Evolutionary conservation across 2,113 vertebrate genomes (phyloP).

Genomic region (Panthera tigris): DNA sequence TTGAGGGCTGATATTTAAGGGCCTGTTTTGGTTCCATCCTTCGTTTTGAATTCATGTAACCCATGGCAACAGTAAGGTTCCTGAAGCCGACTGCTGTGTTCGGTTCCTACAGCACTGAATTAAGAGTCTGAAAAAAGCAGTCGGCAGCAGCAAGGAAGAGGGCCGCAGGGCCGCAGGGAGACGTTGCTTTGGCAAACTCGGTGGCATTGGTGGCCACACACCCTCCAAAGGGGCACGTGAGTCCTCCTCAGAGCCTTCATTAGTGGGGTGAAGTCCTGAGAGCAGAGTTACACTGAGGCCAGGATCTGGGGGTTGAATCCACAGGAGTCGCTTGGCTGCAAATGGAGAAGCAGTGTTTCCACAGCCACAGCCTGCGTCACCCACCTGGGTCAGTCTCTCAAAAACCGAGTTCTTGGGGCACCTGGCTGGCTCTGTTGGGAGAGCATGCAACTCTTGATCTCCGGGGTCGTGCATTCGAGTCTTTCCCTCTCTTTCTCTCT

Average conservation of each 20-base stretch:
- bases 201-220: rapidly evolving
- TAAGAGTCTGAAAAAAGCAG: neutral
- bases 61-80: conserved; percentile 30
- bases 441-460: neutral
- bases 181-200: neutral
- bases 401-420: neutral
- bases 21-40: conserved; percentile 23
- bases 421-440: neutral
- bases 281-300: neutral
- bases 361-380: rapidly evolving
- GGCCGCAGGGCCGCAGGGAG: neutral
- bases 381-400: neutral
- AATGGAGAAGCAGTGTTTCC: neutral
- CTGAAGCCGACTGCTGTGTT: neutral
- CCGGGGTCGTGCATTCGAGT: neutral
- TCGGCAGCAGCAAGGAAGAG: neutral
- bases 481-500: no score
- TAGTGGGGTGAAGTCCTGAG: neutral
- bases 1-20: neutral
- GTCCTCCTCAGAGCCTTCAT: neutral
- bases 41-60: conserved; percentile 46
- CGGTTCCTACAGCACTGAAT: neutral
- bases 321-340: neutral
- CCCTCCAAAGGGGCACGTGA: rapidly evolving
- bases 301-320: neutral